These are phyloP conservation scores for Macrophya annulata DNA, from an alignment of 2,888 invertebrate species.

Conservation along the genomic window DNA sequence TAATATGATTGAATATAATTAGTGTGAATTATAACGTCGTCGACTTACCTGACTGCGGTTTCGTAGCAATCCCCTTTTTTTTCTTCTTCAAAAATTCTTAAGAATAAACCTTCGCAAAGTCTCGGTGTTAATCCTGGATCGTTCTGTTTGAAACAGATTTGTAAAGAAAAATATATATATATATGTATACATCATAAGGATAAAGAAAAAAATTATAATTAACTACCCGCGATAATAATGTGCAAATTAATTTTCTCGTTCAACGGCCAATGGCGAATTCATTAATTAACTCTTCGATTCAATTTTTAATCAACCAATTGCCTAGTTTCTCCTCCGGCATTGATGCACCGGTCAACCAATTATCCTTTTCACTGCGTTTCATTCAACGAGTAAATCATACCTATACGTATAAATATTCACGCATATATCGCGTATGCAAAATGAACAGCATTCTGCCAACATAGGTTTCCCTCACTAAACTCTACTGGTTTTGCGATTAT, in stretches of 20 bases:
- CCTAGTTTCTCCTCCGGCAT: slow-evolving; percentile 3
- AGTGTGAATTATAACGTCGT: neutral
- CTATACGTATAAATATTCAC: neutral
- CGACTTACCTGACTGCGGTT: slow-evolving; percentile 77
- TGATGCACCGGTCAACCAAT: slow-evolving; percentile 31
- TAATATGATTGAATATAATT: neutral
- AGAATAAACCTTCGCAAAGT: slow-evolving; percentile 81
- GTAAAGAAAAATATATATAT: neutral
- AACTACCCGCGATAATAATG: neutral
- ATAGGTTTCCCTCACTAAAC: neutral
- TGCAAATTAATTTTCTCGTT: slow-evolving; percentile 27
- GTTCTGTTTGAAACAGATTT: slow-evolving; percentile 71
- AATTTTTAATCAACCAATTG: slow-evolving; percentile 47
- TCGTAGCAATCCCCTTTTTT: slow-evolving; percentile 70
- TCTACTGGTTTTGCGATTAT: neutral
- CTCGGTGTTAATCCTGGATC: slow-evolving; percentile 83
- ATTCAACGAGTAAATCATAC: slow-evolving; percentile 38
- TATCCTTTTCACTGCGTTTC: slow-evolving; percentile 28
- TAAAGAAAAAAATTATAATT: neutral
- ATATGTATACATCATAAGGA: no score
- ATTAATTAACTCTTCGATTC: slow-evolving; percentile 33
- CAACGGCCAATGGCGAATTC: neutral
- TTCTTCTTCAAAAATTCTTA: slow-evolving; percentile 73
- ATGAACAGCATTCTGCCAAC: slow-evolving; percentile 30
- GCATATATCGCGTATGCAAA: neutral